Base-by-base conservation (phyloP, 23 tunicate genomes). In the Ascidia mentula region DNA sequence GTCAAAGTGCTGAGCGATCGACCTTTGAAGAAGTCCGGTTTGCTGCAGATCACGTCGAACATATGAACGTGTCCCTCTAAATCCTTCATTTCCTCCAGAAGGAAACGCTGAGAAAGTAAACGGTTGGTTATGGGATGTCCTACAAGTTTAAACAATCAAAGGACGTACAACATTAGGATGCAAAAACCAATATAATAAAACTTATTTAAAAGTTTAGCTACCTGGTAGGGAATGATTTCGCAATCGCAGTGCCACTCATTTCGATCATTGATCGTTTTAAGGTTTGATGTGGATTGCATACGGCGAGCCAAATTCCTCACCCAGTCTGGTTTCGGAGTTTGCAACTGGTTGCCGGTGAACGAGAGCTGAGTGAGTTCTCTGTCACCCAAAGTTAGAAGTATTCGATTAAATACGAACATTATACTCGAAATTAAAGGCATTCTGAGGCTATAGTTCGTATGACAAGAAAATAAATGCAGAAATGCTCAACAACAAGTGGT, bases 311-410 rank as follows among this genome's bases (percentile, higher is more conserved):
- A 53, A 53, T 28, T 53, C 24, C 65, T 53, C 4, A 53, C 22
- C 65, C 65, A 53, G 24, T 53, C 65, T 3, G 65, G 65, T 53
- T 53, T 53, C 65, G 65, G 65, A 26, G 65, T 53, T 53, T 28
- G 22, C 28, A 53, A 28, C 28, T 53, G 22, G 24, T 53, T 53
- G 4, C 65, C 65, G 65, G 22, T 9, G 28, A 53, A 20, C 28
- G 13, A 53, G 24, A 53, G 22, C 24, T 53, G 4, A 9, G 12
- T 53, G 28, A 53, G 7, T 5, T 53, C 13, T 9, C 65, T 53
- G 13, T 9, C 4, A 6, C 15, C 15, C 15, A 42, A 42, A 42
- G 53, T 15, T 42, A 42, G 53, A 42, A 42, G 53, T 42, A 42
- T 9, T 42, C 53, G 15, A 42, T 9, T 42, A 42, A 42, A 42